Base-by-base conservation (phyloP, 2,888 invertebrate genomes). In the Herminia tarsipennalis region DNA sequence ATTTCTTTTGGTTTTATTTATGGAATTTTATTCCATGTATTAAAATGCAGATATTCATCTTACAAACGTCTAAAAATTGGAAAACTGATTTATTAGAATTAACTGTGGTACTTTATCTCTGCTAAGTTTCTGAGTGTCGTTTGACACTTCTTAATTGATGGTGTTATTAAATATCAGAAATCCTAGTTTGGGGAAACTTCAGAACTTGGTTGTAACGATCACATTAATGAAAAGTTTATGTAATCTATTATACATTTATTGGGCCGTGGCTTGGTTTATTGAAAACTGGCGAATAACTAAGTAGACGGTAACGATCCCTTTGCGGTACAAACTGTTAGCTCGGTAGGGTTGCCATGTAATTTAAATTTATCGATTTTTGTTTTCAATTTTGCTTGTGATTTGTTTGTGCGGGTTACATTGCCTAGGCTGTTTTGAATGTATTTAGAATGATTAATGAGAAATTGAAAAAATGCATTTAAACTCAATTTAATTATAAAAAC, bases 221-320 rank as follows among this genome's bases (percentile, higher is more conserved):
- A 46, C 30, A 40, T 56, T 62, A 53, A 53, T 50, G 40, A 48
- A 45, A 41, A 43, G 62, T 56, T 48, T 29, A 10, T 12, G 17
- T 52, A 64, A 56, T 59, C 49, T 41, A 60, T 60, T 56, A 59
- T 34, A 44, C 44, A 57, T 51, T 38, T 58, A 30, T 46, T 37
- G 35, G 33, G 10, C 8, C 10, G 27, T 38, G 50, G 65, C 13
- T 48, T 41, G 37, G 63, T 36, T 56, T 64, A 63, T 64, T 63
- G 61, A 57, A 63, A 60, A 30, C 54, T 54, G 25, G 40, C 36
- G 34, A 56, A 49, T 51, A 45, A 51, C 44, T 34, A 49, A 56
- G 34, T 49, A 34, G 38, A 32, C 14, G 6, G 21, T 38, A 40
- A 56, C 37, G 44, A 39, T 18, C 33, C 34, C 30, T 44, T 46